A percentile compares a stretch with the other conserved stretches of the same genome.
phyloP scores from a whole-genome alignment of 2,797 vertebrate species.

The Falco peregrinus region DNA sequence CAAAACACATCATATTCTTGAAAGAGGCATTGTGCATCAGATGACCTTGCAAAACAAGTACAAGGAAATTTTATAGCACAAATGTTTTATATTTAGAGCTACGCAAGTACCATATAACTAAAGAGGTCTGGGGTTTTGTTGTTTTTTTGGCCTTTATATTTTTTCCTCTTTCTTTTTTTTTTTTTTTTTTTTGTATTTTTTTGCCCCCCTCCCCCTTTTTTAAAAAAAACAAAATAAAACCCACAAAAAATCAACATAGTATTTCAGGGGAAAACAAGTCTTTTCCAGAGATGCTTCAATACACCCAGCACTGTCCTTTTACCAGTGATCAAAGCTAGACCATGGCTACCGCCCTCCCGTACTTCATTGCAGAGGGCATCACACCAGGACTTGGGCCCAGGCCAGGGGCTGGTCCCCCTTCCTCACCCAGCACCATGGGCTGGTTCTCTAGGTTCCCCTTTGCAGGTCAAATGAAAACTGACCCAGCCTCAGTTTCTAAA shows the following conservation, averaged over 20 bases:
- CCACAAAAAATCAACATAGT: not conserved
- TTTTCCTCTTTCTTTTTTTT: no score
- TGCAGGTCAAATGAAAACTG: not conserved
- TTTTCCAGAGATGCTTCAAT: not conserved
- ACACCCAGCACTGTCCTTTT: not conserved
- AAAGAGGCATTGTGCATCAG: not conserved
- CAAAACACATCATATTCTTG: not conserved
- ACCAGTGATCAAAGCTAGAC: no score
- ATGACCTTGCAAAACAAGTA: not conserved
- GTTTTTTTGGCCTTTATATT: not conserved
- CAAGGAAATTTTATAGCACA: not conserved
- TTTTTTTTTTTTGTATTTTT: no score
- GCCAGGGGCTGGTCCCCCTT: not conserved
- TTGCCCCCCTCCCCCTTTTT: not conserved
- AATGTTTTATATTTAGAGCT: not conserved
- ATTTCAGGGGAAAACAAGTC: not conserved
- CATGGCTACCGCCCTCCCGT: not conserved
- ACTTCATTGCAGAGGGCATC: not conserved
- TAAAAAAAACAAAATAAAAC: not conserved
- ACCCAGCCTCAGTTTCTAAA: not conserved
- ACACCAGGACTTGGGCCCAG: accelerated
- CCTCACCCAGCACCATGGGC: not conserved
- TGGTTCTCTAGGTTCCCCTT: not conserved
- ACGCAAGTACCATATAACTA: not conserved
- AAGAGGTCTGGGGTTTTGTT: not conserved